These are phyloP conservation scores for Puffinus mauretanicus DNA, from an alignment of 2,113 vertebrate species.

Conservation along the genomic window DNA sequence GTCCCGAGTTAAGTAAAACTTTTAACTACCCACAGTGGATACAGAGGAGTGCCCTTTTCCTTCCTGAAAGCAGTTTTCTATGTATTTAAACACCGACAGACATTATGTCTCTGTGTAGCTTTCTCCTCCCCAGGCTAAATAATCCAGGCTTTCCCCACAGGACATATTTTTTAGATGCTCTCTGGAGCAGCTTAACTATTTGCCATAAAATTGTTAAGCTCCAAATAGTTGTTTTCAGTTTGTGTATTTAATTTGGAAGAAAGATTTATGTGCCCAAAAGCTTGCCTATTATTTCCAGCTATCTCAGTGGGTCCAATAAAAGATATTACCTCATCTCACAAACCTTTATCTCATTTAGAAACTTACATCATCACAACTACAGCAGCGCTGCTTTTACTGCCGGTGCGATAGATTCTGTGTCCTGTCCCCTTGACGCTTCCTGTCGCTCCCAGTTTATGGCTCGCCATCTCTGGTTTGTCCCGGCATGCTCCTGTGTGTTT, in stretches of 20 bases:
- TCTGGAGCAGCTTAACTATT: not conserved
- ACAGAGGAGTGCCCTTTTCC: not conserved
- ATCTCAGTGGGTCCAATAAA: not conserved
- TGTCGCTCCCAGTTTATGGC: not conserved
- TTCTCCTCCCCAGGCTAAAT: not conserved
- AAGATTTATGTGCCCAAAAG: not conserved
- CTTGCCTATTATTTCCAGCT: not conserved
- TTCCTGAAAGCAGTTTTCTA: not conserved
- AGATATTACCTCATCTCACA: not conserved
- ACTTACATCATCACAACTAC: not conserved
- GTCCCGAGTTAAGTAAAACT: not conserved
- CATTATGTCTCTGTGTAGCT: not conserved
- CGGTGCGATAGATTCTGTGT: fast-evolving
- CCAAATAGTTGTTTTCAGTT: not conserved
- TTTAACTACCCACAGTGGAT: not conserved
- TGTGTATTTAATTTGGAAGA: not conserved
- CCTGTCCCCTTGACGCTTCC: not conserved
- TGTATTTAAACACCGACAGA: not conserved
- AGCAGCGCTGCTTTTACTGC: not conserved
- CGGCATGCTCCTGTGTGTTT: fast-evolving
- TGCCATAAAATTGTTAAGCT: not conserved
- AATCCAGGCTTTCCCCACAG: not conserved
- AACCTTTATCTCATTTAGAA: not conserved
- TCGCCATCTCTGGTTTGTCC: not conserved
- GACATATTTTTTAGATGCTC: not conserved